These are phyloP conservation scores for Vulpes lagopus DNA, from an alignment of 2,113 vertebrate genomes.

Conservation along the genomic window DNA sequence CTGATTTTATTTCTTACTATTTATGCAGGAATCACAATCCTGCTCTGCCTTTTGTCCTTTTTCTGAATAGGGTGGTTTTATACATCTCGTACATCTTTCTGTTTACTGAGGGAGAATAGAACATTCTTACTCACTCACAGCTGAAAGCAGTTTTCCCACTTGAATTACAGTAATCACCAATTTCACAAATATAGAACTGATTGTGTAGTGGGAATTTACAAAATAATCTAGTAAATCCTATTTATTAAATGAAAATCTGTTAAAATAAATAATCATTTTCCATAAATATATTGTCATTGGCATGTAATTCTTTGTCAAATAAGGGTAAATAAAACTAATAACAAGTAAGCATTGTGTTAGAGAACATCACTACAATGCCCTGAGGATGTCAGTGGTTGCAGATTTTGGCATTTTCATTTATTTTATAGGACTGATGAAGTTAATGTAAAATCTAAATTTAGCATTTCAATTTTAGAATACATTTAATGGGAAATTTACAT, in stretches of 20 bases:
- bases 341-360: background rate
- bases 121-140: background rate
- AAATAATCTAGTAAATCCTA: background rate
- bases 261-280: background rate
- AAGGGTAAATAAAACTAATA: background rate
- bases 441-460: background rate
- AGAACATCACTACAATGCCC: background rate
- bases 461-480: background rate
- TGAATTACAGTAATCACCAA: background rate
- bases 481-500: background rate
- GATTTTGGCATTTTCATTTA: background rate
- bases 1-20: background rate
- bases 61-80: background rate
- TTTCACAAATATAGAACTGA: background rate
- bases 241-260: background rate
- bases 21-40: background rate
- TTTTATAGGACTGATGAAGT: background rate
- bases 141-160: background rate
- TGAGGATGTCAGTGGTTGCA: background rate
- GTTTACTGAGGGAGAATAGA: background rate
- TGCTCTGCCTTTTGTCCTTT: background rate
- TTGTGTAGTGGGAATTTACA: background rate
- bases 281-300: background rate
- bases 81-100: background rate
- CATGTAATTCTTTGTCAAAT: background rate